Base-by-base conservation (phyloP, 30 jellyfish, hydroid and myxozoan species). In the Aurelia coerulea region DNA sequence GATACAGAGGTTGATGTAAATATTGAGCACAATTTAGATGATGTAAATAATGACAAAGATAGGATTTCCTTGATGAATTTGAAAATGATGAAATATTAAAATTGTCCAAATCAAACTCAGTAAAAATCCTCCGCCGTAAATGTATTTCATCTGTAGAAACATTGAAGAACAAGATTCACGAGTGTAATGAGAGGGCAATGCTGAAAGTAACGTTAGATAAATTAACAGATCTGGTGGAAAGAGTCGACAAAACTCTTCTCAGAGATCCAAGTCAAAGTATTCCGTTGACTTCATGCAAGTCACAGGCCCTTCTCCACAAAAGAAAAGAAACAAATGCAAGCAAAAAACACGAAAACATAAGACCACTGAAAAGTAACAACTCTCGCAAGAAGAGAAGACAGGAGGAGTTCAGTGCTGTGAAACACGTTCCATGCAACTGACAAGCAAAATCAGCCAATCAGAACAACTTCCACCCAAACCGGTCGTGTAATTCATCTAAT, bases 91-190 rank as follows among this genome's bases (percentile, higher is more conserved):
- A 69, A 34, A 31, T 65, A 69, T 69, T 69, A 23, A 42, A 69
- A 69, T 2, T 34, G 18, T 69, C 56, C 5, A 69, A 69, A 69
- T 69, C 80, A 65, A 42, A 69, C 52, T 69, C 80, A 51, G 80
- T 56, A 69, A 69, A 69, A 37, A 34, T 37, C 65, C 80, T 69
- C 35, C 62, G 80, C 8, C 80, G 80, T 34, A 69, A 69, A 69
- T 69, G 80, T 37, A 69, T 69, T 69, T 69, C 80, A 31, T 69
- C 80, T 37, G 23, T 41, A 69, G 80, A 69, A 69, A 69, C 80
- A 69, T 41, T 69, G 31, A 69, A 69, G 65, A 69, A 69, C 80
- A 69, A 69, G 80, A 37, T 69, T 51, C 56, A 31, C 80, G 80
- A 69, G 80, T 69, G 80, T 16, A 42, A 37, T 16, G 80, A 69